Conservation (phyloP, 2,888 invertebrate species). For the Panorpa germanica region DNA sequence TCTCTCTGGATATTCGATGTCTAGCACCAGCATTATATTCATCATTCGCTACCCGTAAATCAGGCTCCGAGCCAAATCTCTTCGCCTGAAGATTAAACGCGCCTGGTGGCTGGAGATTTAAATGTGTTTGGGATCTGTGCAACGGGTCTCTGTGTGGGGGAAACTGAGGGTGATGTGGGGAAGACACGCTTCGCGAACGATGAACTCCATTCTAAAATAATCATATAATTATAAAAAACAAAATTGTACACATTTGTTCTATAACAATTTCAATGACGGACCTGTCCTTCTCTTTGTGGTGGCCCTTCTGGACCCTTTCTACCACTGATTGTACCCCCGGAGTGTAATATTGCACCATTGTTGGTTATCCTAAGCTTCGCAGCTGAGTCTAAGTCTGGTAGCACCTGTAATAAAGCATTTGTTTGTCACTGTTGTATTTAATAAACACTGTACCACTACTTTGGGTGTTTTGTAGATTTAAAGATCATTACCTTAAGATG, state of each 20-base stretch:
- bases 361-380: constrained; percentile 57
- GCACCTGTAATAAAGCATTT: constrained; percentile 30
- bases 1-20: constrained; percentile 29
- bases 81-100: constrained; percentile 27
- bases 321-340: constrained; percentile 68
- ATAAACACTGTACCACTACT: too few species aligned
- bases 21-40: constrained; percentile 20
- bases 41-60: constrained; percentile 26
- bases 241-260: constrained; percentile 2
- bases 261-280: not conserved
- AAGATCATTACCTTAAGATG: too few species aligned
- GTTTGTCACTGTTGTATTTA: not conserved
- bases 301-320: constrained; percentile 22
- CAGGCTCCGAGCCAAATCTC: constrained; percentile 57
- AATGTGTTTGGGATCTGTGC: constrained; percentile 29
- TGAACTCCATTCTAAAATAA: constrained; percentile 26
- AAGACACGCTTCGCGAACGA: constrained; percentile 24
- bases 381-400: constrained; percentile 45
- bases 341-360: constrained; percentile 66
- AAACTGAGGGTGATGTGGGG: constrained; percentile 8
- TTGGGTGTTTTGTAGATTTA: too few species aligned
- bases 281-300: not conserved
- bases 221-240: not conserved
- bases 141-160: constrained; percentile 22
- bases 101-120: too few species aligned